A percentile compares a stretch with the other conserved stretches of the same genome.
Conservation (phyloP, 2,113 vertebrate genomes). For the Saguinus midas region DNA sequence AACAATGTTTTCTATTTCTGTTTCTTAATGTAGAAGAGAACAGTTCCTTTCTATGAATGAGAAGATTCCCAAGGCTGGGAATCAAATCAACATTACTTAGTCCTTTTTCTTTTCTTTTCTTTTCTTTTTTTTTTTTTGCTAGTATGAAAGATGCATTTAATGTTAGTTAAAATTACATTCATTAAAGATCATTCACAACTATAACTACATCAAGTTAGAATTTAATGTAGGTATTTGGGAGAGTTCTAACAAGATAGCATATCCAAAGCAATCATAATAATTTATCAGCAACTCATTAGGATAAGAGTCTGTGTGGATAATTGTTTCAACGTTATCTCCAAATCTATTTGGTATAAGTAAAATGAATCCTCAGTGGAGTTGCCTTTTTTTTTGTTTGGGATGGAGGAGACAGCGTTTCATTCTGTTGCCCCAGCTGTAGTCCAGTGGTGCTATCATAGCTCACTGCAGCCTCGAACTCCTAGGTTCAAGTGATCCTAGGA, state of each 20-base stretch:
- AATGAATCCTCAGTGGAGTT: not conserved
- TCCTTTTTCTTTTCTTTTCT: not conserved
- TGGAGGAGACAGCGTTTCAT: not conserved
- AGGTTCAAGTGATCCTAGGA: not conserved
- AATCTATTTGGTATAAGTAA: not conserved
- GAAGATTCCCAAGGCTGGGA: not conserved
- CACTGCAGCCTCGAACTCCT: not conserved
- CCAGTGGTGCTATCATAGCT: not conserved
- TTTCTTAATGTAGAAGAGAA: not conserved
- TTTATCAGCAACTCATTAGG: not conserved
- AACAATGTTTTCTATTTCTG: not conserved
- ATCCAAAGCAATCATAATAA: not conserved
- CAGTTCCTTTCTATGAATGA: not conserved
- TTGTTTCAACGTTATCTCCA: not conserved
- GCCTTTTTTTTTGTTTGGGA: no score
- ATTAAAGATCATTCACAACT: not conserved
- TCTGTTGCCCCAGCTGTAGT: not conserved
- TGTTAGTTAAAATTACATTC: not conserved
- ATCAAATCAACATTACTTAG: not conserved
- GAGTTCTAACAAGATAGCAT: constrained; percentile 21
- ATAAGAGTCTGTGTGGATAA: not conserved
- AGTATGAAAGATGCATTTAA: not conserved
- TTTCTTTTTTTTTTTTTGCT: not conserved
- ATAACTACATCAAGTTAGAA: not conserved
- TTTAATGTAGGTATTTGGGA: not conserved